Base-by-base conservation (phyloP, 2,888 invertebrate genomes). In the Drosophila lacicola region DNA sequence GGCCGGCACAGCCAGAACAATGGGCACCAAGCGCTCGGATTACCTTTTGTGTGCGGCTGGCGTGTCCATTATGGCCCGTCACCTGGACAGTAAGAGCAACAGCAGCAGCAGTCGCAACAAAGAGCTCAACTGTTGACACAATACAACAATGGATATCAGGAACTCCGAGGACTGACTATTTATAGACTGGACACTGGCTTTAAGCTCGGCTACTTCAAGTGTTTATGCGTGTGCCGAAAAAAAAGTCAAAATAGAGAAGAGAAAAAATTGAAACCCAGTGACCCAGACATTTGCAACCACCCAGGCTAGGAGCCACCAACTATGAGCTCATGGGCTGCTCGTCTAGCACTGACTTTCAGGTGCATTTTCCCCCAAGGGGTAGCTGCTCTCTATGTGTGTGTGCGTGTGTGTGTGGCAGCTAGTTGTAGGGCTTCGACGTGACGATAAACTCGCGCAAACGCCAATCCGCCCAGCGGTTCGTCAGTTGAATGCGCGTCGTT, bases 401-500 rank as follows among this genome's bases (percentile, higher is more conserved):
- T 13, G 44, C 14, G 44, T 29, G 13, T 10, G 55, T 29, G 42
- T n/a, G 44, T 19, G 37, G 19, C 19, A 29, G 50, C 49, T 49
- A 39, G 49, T 64, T 66, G 44, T 65, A 50, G 21, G 64, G 66
- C 44, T 64, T 64, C 66, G 37, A 36, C 29, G 33, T 53, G 66
- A 64, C 45, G 39, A 34, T 36, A 42, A 21, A 88, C 80, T 85
- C 82, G 83, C 79, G 83, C 65, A 62, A 69, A 63, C 57, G 80
- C 53, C 84, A 78, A 75, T 65, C 83, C 89, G 50, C 45, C 53
- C 62, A 62, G 55, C 17, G 55, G 45, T 3, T 37, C 29, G 81
- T 91, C 91, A 91, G 91, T 91, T 90, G 86, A 90, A 91, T 75
- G 82, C 83, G 86, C 87, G 84, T 72, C 67, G 81, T 80, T 56